phyloP scores from a whole-genome alignment of 2,797 vertebrate species.

The Erethizon dorsatum region DNA sequence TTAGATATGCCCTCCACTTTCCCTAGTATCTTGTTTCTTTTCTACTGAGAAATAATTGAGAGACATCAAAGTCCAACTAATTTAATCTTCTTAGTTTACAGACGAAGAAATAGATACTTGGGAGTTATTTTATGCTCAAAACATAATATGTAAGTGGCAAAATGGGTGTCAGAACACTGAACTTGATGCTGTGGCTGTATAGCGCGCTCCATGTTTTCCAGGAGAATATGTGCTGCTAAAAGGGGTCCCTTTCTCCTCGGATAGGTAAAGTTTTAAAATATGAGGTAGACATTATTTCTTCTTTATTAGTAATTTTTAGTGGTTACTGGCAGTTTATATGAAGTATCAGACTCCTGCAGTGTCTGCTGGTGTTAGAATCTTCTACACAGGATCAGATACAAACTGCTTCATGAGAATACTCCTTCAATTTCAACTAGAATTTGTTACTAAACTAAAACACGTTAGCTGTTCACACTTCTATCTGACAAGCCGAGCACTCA shows the following conservation, averaged over 20 bases:
- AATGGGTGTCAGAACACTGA: background rate
- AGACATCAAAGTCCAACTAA: background rate
- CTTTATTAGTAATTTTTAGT: background rate
- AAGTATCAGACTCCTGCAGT: background rate
- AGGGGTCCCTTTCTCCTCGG: background rate
- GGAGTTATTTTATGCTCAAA: background rate
- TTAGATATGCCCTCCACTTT: background rate
- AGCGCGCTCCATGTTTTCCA: background rate
- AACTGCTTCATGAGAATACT: background rate
- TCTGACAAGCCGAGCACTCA: constrained; percentile 29
- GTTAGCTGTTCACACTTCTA: background rate
- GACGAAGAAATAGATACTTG: background rate
- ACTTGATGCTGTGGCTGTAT: background rate
- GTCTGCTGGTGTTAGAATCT: background rate
- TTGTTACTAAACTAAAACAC: constrained; percentile 11
- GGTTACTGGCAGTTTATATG: background rate
- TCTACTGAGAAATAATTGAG: background rate
- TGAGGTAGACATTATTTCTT: background rate
- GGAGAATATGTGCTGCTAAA: background rate
- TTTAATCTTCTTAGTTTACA: background rate
- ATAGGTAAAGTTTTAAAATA: background rate
- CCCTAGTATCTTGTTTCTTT: background rate
- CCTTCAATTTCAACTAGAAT: background rate
- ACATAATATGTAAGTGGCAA: background rate
- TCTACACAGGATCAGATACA: background rate